These are phyloP conservation scores for Rhodophaea formosa DNA, from an alignment of 2,888 invertebrate genomes.

Conservation along the genomic window DNA sequence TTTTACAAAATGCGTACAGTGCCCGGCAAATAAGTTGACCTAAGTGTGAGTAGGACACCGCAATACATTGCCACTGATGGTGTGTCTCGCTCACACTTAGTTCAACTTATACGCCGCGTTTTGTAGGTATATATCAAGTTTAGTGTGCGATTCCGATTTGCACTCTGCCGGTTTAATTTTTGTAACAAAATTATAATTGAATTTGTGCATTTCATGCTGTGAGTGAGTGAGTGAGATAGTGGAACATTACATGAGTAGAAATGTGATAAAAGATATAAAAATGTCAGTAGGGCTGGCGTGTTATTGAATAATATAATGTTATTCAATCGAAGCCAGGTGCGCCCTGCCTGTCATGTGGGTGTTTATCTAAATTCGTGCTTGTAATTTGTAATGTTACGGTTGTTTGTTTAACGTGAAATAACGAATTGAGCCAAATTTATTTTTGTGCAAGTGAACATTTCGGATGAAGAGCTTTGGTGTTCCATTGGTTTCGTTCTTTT, in stretches of 20 bases:
- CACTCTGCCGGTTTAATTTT: too few relatives aligned
- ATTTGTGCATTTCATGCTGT: constrained; percentile 8
- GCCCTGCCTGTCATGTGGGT: constrained; percentile 18
- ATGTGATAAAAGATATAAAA: constrained; percentile 6
- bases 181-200: neutral
- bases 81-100: too few relatives aligned
- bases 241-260: neutral
- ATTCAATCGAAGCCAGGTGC: constrained; percentile 26
- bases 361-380: constrained; percentile 22
- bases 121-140: too few relatives aligned
- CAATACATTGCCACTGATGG: too few relatives aligned
- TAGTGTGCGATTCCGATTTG: too few relatives aligned
- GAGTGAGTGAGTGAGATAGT: neutral
- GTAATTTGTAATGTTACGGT: constrained; percentile 24
- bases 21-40: too few relatives aligned
- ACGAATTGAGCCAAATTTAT: neutral
- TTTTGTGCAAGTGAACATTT: too few relatives aligned
- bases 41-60: too few relatives aligned
- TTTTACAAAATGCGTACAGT: too few relatives aligned
- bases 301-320: constrained; percentile 26
- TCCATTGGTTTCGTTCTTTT: too few relatives aligned
- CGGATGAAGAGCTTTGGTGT: too few relatives aligned
- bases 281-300: constrained; percentile 20
- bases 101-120: too few relatives aligned
- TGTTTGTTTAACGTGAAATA: neutral